phyloP scores from a whole-genome alignment of 1,140 invertebrate genomes.

The Planococcus citri region DNA sequence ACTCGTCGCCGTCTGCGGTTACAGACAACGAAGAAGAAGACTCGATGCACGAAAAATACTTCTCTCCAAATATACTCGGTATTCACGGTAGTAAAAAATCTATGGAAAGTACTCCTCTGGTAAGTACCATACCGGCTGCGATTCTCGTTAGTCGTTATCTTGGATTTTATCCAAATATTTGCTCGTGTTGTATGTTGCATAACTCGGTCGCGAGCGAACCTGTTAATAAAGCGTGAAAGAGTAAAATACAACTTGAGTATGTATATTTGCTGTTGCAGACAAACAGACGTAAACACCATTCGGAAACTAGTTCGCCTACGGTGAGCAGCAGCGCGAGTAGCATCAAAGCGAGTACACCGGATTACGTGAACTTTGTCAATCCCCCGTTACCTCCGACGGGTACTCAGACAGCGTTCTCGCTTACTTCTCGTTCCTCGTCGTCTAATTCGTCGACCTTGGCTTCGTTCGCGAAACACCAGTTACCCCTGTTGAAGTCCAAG shows the following conservation, averaged over 20 bases:
- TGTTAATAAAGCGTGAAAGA: too few relatives aligned
- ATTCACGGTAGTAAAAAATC: conserved; percentile 31
- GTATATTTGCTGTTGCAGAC: conserved; percentile 1
- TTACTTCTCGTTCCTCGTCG: conserved; percentile 20
- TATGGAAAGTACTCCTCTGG: conserved; percentile 35
- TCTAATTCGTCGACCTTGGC: conserved; percentile 24
- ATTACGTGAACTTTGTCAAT: conserved; percentile 29
- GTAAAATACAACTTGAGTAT: too few relatives aligned
- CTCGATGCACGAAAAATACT: conserved; percentile 70
- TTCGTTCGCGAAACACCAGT: conserved; percentile 16
- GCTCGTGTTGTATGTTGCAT: not conserved
- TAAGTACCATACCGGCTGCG: conserved; percentile 1
- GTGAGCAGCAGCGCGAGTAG: not conserved
- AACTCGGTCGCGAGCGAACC: too few relatives aligned
- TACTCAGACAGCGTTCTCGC: not conserved
- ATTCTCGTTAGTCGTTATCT: too few relatives aligned
- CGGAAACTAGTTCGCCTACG: conserved; percentile 21
- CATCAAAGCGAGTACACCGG: conserved; percentile 25
- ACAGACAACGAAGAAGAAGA: conserved; percentile 41
- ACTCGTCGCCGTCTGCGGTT: conserved; percentile 21
- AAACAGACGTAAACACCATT: conserved; percentile 22
- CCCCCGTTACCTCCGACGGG: conserved; percentile 27
- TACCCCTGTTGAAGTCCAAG: not conserved
- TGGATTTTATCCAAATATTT: too few relatives aligned
- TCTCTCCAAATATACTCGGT: conserved; percentile 33